These are phyloP conservation scores for Lycaena phlaeas DNA, from an alignment of 2,888 invertebrate species.

Conservation along the genomic window DNA sequence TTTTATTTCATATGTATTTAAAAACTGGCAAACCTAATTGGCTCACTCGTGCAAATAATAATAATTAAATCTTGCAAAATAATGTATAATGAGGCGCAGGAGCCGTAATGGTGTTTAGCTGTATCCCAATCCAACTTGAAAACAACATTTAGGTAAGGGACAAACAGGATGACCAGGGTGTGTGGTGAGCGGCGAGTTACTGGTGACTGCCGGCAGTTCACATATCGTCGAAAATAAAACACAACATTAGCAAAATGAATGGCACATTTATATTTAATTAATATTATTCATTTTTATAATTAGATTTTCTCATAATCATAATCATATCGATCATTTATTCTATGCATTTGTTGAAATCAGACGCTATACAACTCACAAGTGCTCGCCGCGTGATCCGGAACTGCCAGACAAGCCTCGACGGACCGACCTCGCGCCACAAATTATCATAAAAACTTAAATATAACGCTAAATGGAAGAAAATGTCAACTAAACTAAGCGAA, in stretches of 20 bases:
- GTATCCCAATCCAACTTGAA: no score
- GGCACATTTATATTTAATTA: conserved; percentile 75
- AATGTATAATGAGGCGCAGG: no score
- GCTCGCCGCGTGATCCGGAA: conserved; percentile 3
- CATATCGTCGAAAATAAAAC: no score
- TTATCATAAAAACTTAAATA: conserved; percentile 60
- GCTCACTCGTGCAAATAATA: no score
- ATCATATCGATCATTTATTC: conserved; percentile 44
- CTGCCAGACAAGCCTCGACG: conserved; percentile 1
- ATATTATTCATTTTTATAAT: conserved; percentile 73
- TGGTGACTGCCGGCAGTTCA: no score
- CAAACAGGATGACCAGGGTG: no score
- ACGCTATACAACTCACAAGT: conserved; percentile 8
- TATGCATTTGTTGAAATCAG: conserved; percentile 46
- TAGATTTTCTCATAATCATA: conserved; percentile 68
- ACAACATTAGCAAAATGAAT: conserved; percentile 71
- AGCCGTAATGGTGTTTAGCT: no score
- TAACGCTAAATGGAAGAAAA: conserved; percentile 62
- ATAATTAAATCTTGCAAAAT: no score
- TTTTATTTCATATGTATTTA: no score
- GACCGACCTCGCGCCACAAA: conserved; percentile 31
- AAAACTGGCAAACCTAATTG: no score
- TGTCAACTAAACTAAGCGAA: conserved; percentile 57
- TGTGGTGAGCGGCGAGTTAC: no score
- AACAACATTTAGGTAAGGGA: no score